Evolutionary conservation across 2,888 invertebrate species (phyloP).

Genomic region (Cotesia congregata): DNA sequence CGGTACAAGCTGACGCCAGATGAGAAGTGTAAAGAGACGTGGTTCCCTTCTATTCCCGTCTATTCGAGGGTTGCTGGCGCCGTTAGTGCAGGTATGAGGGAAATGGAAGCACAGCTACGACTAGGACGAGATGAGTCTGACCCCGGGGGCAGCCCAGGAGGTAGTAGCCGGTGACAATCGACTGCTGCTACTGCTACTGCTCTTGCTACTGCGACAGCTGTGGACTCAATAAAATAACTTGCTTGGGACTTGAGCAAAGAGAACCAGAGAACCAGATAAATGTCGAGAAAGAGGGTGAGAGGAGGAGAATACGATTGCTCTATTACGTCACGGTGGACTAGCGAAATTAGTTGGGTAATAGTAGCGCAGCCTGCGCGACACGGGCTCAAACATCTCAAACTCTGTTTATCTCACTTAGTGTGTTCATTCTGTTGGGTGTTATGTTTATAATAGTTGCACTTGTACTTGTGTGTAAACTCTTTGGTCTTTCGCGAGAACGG

Average conservation of each 20-base stretch:
- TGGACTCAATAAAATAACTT: constrained; percentile 70
- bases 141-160: constrained; percentile 55
- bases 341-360: constrained; percentile 39
- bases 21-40: constrained; percentile 35
- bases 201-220: constrained; percentile 65
- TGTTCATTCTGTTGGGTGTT: no score
- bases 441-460: not conserved
- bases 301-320: constrained; percentile 29
- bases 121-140: constrained; percentile 64
- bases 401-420: constrained; percentile 11
- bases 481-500: not conserved
- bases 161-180: constrained; percentile 68
- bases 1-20: constrained; percentile 69
- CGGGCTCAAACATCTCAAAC: constrained; percentile 20
- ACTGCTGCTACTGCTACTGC: constrained; percentile 52
- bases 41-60: no score
- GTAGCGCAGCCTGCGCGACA: constrained; percentile 37
- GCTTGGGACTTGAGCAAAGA: constrained; percentile 43
- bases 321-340: constrained; percentile 35
- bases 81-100: constrained; percentile 47
- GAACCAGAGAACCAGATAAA: constrained; percentile 33
- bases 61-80: constrained; percentile 47
- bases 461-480: not conserved
- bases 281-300: constrained; percentile 17
- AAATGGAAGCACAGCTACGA: constrained; percentile 22